These are phyloP conservation scores for Penaeus vannamei DNA, from an alignment of 1,140 invertebrate genomes.

Conservation along the genomic window DNA sequence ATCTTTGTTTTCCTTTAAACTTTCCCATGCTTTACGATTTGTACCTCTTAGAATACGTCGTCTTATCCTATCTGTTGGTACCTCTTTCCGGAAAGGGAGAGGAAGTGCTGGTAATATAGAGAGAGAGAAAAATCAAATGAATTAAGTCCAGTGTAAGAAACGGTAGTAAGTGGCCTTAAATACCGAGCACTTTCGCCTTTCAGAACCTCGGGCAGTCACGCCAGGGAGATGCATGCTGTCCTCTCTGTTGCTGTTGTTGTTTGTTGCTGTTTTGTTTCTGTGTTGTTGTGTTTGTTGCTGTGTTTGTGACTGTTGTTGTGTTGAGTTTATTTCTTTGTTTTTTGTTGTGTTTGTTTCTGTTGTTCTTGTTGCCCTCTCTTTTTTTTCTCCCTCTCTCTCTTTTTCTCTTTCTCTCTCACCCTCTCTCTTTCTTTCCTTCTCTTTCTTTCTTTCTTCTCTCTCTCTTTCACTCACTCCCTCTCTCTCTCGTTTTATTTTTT, in stretches of 20 bases:
- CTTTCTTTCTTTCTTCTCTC: neutral
- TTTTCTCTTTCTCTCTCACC: slow-evolving; percentile 28
- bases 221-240: no score
- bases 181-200: no score
- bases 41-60: no score
- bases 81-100: neutral
- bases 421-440: neutral
- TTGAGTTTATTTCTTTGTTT: neutral
- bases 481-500: neutral
- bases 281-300: neutral
- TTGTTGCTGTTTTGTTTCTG: no score
- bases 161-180: no score
- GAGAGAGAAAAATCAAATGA: neutral
- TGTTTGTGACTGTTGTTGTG: neutral
- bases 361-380: neutral
- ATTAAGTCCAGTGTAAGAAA: neutral
- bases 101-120: slow-evolving; percentile 1
- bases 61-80: no score
- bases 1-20: no score
- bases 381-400: slow-evolving; percentile 2
- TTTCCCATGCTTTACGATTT: no score
- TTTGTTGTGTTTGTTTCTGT: neutral
- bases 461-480: neutral
- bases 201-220: no score
- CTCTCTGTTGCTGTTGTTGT: no score